These are phyloP conservation scores for Fratercula arctica DNA, from an alignment of 2,797 vertebrate genomes.

Conservation along the genomic window DNA sequence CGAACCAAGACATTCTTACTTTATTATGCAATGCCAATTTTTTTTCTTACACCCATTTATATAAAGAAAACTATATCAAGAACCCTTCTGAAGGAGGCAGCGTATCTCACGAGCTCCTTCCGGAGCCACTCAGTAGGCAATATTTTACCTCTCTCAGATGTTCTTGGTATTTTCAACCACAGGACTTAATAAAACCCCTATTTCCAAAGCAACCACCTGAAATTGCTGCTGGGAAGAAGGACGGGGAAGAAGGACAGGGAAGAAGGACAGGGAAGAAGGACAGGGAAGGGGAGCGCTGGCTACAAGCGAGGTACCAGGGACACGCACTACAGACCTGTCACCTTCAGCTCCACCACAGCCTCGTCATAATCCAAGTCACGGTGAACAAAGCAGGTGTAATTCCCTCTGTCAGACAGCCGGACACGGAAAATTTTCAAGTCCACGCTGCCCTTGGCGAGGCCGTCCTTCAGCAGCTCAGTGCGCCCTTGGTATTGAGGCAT, in stretches of 20 bases:
- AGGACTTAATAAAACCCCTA: neutral
- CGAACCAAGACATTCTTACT: neutral
- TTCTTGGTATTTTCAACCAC: neutral
- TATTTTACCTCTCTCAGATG: neutral
- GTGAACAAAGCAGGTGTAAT: neutral
- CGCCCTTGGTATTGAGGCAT: neutral
- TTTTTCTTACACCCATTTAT: neutral
- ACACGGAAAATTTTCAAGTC: neutral
- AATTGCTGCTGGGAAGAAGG: neutral
- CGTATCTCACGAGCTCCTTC: neutral
- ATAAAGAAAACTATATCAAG: neutral
- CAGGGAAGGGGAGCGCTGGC: neutral
- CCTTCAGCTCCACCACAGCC: neutral
- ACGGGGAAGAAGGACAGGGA: neutral
- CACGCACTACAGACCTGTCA: neutral
- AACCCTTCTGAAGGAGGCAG: neutral
- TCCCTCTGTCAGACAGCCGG: neutral
- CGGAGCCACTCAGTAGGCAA: rapidly evolving
- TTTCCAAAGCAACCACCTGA: neutral
- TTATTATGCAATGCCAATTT: too few species aligned
- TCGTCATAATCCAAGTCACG: rapidly evolving
- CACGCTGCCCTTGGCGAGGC: neutral
- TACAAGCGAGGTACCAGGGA: neutral
- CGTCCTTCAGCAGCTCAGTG: neutral
- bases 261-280: neutral